A percentile compares a stretch with the other conserved stretches of the same genome.
Conservation (phyloP, 2,797 vertebrate species). For the Microctenopoma lineatum region DNA sequence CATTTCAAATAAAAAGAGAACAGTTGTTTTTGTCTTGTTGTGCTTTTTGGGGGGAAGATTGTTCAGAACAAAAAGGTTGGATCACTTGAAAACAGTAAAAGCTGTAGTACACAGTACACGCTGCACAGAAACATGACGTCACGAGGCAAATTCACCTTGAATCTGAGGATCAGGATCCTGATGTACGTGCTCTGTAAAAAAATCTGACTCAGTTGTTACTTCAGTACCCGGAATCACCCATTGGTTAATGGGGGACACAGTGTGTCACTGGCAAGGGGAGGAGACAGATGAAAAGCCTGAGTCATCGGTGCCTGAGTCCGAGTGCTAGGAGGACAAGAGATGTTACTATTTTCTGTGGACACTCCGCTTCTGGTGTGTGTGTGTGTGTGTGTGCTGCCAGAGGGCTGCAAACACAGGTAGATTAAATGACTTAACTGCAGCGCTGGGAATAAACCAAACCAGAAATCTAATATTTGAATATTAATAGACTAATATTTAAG, state of each 20-base stretch:
- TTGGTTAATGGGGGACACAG: constrained; percentile 26
- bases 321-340: constrained; percentile 22
- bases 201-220: not conserved
- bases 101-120: too few relatives aligned
- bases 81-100: not conserved
- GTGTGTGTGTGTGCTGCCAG: not conserved
- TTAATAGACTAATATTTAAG: too few relatives aligned
- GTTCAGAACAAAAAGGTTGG: not conserved
- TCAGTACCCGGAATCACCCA: constrained; percentile 39
- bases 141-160: too few relatives aligned
- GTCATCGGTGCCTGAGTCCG: constrained; percentile 38
- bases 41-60: not conserved
- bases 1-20: constrained; percentile 87
- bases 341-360: constrained; percentile 19
- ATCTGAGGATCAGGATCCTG: too few relatives aligned
- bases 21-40: constrained; percentile 21
- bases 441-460: too few relatives aligned
- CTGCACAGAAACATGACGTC: too few relatives aligned
- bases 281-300: constrained; percentile 46
- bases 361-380: constrained; percentile 4
- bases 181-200: too few relatives aligned
- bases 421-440: too few relatives aligned
- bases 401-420: constrained; percentile 23
- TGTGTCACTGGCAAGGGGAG: constrained; percentile 38
- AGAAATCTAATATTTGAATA: too few relatives aligned